phyloP scores from a whole-genome alignment of 2,113 vertebrate species.

The Chauna torquata region DNA sequence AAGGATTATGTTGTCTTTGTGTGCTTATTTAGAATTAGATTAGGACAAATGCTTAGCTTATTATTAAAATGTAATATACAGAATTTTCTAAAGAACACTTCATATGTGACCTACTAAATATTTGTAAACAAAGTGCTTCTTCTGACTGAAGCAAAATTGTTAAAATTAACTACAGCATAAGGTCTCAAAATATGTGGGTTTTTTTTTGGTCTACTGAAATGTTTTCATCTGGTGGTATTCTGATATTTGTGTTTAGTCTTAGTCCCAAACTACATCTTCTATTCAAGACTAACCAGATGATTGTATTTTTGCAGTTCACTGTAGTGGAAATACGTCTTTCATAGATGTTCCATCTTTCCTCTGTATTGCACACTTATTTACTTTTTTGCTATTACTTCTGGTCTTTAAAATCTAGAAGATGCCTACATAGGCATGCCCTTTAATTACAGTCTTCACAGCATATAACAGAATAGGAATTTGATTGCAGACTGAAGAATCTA shows the following conservation, averaged over 20 bases:
- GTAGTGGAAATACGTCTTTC: neutral
- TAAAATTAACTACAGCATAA: conserved; percentile 1
- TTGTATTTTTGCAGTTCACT: neutral
- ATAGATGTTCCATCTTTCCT: neutral
- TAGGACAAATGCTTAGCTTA: conserved; percentile 42
- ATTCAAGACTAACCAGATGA: neutral
- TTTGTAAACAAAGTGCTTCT: conserved; percentile 21
- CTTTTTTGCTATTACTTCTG: neutral
- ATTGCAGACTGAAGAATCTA: neutral
- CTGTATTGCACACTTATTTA: neutral
- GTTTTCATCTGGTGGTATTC: neutral
- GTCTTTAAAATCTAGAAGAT: neutral
- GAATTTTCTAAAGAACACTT: neutral
- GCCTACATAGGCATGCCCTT: neutral
- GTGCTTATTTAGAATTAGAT: conserved; percentile 28
- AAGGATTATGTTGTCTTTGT: conserved; percentile 1
- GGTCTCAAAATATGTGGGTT: neutral
- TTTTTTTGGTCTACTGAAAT: neutral
- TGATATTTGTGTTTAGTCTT: neutral
- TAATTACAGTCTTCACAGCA: neutral
- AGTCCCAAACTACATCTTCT: neutral
- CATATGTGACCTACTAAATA: conserved; percentile 47
- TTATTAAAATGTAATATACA: conserved; percentile 7
- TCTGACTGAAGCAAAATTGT: conserved; percentile 5
- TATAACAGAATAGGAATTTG: neutral